A percentile compares a stretch with the other conserved stretches of the same genome.
Conservation (phyloP, 2,113 vertebrate species). For the Machaerirhynchus nigripectus region DNA sequence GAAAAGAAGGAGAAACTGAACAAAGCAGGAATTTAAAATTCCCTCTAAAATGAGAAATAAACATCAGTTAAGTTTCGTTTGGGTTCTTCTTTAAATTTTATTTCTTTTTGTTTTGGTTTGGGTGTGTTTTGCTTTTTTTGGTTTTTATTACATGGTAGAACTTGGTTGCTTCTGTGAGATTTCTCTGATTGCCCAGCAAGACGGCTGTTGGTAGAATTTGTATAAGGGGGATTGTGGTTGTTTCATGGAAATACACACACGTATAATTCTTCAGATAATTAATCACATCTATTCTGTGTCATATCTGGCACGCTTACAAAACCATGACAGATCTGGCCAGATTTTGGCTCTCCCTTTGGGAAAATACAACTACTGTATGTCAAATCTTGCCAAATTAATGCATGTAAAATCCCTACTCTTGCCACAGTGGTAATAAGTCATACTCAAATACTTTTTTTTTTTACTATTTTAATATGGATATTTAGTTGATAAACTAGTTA, state of each 20-base stretch:
- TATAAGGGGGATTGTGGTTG: not conserved
- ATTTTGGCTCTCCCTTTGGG: slow-evolving; percentile 56
- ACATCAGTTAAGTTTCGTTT: not conserved
- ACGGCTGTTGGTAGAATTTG: not conserved
- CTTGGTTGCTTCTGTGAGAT: not conserved
- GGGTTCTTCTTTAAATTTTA: no score
- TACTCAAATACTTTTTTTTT: not conserved
- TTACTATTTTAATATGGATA: not conserved
- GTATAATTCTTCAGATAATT: slow-evolving; percentile 33
- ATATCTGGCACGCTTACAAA: slow-evolving; percentile 37
- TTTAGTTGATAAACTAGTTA: not conserved
- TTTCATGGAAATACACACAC: not conserved
- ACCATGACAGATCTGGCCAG: slow-evolving; percentile 38
- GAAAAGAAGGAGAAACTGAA: not conserved
- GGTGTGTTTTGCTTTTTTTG: not conserved
- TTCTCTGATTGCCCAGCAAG: not conserved
- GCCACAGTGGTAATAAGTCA: not conserved
- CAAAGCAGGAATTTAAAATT: not conserved
- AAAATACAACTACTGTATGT: slow-evolving; percentile 58
- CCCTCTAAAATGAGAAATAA: not conserved
- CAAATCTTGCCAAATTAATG: slow-evolving; percentile 39
- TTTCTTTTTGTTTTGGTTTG: not conserved
- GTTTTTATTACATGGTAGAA: not conserved
- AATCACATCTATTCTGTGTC: slow-evolving; percentile 39
- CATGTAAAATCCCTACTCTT: not conserved